These are phyloP conservation scores for Smittia sp. DNA, from an alignment of 2,888 invertebrate genomes.

Conservation along the genomic window DNA sequence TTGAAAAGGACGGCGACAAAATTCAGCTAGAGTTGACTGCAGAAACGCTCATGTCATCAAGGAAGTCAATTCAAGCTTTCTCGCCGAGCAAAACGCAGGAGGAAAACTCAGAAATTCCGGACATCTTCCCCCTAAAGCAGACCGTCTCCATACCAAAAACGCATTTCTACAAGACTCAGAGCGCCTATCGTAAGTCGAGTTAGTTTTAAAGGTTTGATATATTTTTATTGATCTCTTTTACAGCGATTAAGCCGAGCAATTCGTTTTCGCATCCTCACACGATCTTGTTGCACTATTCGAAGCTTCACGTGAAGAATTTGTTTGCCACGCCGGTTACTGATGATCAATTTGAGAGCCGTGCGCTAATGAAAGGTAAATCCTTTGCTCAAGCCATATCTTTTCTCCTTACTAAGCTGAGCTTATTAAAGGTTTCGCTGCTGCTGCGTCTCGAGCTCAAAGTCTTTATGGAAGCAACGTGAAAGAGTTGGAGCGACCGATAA, in stretches of 20 bases:
- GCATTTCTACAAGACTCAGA: conserved; percentile 59
- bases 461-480: conserved; percentile 54
- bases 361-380: conserved; percentile 55
- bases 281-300: conserved; percentile 68
- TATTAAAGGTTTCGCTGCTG: conserved; percentile 16
- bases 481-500: conserved; percentile 71
- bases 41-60: conserved; percentile 66
- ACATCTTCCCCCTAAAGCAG: conserved; percentile 71
- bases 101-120: conserved; percentile 61
- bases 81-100: conserved; percentile 52
- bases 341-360: conserved; percentile 66
- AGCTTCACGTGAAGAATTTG: conserved; percentile 63
- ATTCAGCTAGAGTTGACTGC: conserved; percentile 65
- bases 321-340: conserved; percentile 66
- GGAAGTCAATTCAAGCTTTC: conserved; percentile 59
- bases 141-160: conserved; percentile 61
- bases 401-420: conserved; percentile 25
- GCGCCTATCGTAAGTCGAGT: conserved; percentile 68
- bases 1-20: conserved; percentile 61
- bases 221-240: conserved; percentile 34
- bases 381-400: conserved; percentile 51
- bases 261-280: conserved; percentile 69
- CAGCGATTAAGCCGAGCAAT: conserved; percentile 42
- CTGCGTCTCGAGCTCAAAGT: conserved; percentile 3
- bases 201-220: conserved; percentile 10